These are phyloP conservation scores for Alligator mississippiensis DNA, from an alignment of 2,113 vertebrate species.

Conservation along the genomic window DNA sequence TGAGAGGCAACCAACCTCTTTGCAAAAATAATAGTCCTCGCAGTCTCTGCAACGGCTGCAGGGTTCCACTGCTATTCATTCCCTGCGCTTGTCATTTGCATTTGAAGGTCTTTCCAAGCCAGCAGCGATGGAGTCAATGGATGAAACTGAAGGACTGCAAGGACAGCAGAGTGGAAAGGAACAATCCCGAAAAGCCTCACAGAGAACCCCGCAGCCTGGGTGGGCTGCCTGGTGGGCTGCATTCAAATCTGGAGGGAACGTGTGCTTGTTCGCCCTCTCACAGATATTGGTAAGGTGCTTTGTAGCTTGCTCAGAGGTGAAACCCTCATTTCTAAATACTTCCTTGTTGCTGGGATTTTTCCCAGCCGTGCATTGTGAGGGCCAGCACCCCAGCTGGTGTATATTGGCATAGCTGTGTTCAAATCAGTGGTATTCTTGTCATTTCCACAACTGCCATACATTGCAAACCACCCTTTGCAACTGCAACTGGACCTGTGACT, in stretches of 20 bases:
- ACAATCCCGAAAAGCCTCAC: conserved; percentile 65
- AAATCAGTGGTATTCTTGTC: background rate
- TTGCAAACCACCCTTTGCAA: background rate
- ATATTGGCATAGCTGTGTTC: background rate
- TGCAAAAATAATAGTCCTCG: conserved; percentile 34
- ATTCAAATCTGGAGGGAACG: conserved; percentile 80
- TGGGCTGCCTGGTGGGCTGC: conserved; percentile 80
- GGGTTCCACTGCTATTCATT: conserved; percentile 18
- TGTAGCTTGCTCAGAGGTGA: background rate
- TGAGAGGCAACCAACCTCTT: conserved; percentile 53
- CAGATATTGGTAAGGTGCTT: conserved; percentile 89
- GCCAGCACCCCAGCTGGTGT: background rate
- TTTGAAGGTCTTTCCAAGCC: conserved; percentile 72
- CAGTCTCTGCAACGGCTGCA: background rate
- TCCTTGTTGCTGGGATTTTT: background rate
- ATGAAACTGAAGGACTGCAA: conserved; percentile 63
- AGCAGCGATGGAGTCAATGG: conserved; percentile 72
- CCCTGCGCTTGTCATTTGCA: conserved; percentile 14
- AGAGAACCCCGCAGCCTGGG: conserved; percentile 65
- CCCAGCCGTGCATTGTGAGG: background rate
- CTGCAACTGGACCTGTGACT: background rate
- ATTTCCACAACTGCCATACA: background rate
- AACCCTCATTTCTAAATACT: background rate
- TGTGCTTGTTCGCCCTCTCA: conserved; percentile 86
- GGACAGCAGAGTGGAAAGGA: conserved; percentile 63